These are phyloP conservation scores for Drepana arcuata DNA, from an alignment of 1,140 invertebrate genomes.

Conservation along the genomic window DNA sequence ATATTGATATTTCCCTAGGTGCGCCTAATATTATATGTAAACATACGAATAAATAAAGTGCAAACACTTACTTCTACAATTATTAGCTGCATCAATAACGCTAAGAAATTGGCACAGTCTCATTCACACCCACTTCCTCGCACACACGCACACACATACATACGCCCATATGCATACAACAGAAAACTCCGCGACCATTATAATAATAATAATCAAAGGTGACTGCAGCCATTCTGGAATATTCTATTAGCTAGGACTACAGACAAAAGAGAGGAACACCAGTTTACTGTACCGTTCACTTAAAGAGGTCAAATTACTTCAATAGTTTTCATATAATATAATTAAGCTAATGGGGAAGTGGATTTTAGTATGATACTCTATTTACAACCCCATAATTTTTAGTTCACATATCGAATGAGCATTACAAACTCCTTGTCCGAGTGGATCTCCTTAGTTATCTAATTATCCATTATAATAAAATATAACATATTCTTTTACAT, in stretches of 20 bases:
- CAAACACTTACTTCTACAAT: constrained; percentile 65
- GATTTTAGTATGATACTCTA: constrained; percentile 34
- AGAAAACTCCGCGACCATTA: constrained; percentile 24
- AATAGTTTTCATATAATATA: constrained; percentile 47
- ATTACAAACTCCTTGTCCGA: constrained; percentile 51
- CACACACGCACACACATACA: constrained; percentile 11
- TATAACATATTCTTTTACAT: constrained; percentile 61
- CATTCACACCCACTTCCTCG: constrained; percentile 32
- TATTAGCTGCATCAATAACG: constrained; percentile 54
- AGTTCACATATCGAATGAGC: constrained; percentile 52
- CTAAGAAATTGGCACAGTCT: constrained; percentile 66
- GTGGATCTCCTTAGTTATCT: constrained; percentile 35
- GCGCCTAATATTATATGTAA: constrained; percentile 68
- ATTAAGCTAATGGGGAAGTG: constrained; percentile 44
- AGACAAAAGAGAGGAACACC: constrained; percentile 65
- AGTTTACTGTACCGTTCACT: constrained; percentile 62
- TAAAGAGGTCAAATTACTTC: constrained; percentile 44
- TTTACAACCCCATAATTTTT: constrained; percentile 50
- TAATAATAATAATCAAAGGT: constrained; percentile 41
- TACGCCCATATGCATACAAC: constrained; percentile 18
- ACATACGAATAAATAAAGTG: constrained; percentile 70
- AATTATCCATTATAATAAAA: constrained; percentile 60
- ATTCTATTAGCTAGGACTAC: constrained; percentile 55
- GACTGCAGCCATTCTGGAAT: constrained; percentile 37
- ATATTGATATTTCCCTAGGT: constrained; percentile 71